Evolutionary conservation across 2,888 invertebrate species (phyloP).

Genomic region (Chrysolina oricalcia): DNA sequence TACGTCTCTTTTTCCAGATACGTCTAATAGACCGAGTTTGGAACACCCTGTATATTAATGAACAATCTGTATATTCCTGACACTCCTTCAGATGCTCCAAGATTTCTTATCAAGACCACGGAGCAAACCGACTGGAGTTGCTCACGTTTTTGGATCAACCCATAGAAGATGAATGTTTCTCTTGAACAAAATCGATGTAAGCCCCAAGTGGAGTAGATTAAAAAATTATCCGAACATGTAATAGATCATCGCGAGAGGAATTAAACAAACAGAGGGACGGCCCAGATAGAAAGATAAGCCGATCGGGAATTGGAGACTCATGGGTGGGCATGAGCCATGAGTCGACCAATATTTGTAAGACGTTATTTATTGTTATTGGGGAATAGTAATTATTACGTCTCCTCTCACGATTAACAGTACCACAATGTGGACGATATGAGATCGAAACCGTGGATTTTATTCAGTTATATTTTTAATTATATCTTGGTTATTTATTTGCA

Average conservation of each 20-base stretch:
- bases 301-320: slow-evolving; percentile 65
- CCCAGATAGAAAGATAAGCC: slow-evolving; percentile 64
- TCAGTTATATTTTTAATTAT: slow-evolving; percentile 55
- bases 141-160: slow-evolving; percentile 23
- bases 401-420: slow-evolving; percentile 56
- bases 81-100: not conserved
- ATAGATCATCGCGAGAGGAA: slow-evolving; percentile 62
- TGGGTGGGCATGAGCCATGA: slow-evolving; percentile 62
- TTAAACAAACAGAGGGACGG: slow-evolving; percentile 68
- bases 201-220: slow-evolving; percentile 33
- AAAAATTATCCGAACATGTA: slow-evolving; percentile 56
- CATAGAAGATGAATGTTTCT: slow-evolving; percentile 18
- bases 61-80: not conserved
- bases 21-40: too few relatives aligned
- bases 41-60: too few relatives aligned
- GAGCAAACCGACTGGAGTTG: slow-evolving; percentile 12
- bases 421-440: slow-evolving; percentile 46
- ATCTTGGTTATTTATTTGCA: slow-evolving; percentile 29
- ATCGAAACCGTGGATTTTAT: slow-evolving; percentile 46
- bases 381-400: slow-evolving; percentile 68
- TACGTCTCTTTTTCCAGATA: too few relatives aligned
- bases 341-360: slow-evolving; percentile 65
- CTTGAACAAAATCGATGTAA: slow-evolving; percentile 19
- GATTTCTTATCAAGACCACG: slow-evolving; percentile 12
- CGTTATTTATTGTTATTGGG: slow-evolving; percentile 67